Conservation (phyloP, 1,140 invertebrate genomes). For the Choristoneura fumiferana region DNA sequence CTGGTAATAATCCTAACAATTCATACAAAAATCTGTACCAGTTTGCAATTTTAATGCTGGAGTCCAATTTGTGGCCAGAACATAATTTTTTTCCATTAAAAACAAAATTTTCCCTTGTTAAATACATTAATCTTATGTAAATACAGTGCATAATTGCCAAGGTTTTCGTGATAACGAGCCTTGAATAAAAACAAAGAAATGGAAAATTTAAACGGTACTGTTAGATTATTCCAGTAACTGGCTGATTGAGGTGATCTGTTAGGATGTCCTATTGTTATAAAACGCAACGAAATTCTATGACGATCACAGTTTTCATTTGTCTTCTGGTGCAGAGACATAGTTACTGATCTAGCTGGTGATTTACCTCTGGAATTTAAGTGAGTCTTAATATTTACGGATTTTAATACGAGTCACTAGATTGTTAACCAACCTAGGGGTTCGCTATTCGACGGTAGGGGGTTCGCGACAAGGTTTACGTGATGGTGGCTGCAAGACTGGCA, state of each 20-base stretch:
- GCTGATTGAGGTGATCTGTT: neutral
- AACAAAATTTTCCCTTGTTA: too few species aligned
- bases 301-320: neutral
- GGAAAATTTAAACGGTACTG: neutral
- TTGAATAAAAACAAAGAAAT: constrained; percentile 12
- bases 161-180: neutral
- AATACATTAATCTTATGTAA: too few species aligned
- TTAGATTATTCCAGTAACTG: neutral
- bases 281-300: neutral
- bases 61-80: too few species aligned
- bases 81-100: too few species aligned
- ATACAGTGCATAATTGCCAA: too few species aligned
- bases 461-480: too few species aligned
- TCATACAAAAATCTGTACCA: too few species aligned
- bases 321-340: neutral
- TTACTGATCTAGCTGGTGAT: neutral
- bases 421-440: neutral
- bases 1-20: too few species aligned
- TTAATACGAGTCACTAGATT: too few species aligned
- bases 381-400: neutral
- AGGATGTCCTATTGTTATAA: neutral
- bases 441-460: too few species aligned
- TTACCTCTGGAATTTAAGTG: neutral
- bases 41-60: too few species aligned
- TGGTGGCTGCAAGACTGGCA: too few species aligned